phyloP scores from a whole-genome alignment of 2,888 invertebrate species.

The Clistopyga incitator region DNA sequence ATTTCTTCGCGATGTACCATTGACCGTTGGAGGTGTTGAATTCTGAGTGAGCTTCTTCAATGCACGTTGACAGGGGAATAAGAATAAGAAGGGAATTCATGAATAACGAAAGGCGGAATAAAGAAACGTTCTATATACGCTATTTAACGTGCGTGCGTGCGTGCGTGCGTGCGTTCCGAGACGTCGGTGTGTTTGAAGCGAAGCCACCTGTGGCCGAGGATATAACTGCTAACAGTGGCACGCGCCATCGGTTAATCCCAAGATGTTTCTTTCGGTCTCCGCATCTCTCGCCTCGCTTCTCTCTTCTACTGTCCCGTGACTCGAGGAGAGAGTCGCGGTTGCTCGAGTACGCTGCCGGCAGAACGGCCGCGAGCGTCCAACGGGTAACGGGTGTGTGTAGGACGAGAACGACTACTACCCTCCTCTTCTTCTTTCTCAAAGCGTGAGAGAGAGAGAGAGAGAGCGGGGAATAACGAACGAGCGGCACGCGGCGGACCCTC shows the following conservation, averaged over 20 bases:
- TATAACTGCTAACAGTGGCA: slow-evolving; percentile 71
- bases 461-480: slow-evolving; percentile 42
- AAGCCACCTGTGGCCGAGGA: slow-evolving; percentile 77
- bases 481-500: slow-evolving; percentile 60
- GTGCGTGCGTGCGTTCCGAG: slow-evolving; percentile 45
- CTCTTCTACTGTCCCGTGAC: slow-evolving; percentile 56
- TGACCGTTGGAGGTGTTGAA: slow-evolving; percentile 42
- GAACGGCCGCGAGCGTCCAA: slow-evolving; percentile 50
- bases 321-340: slow-evolving; percentile 54
- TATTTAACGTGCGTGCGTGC: background rate
- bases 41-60: slow-evolving; percentile 28
- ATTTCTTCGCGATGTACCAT: background rate
- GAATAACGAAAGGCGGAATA: slow-evolving; percentile 51
- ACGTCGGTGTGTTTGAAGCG: slow-evolving; percentile 76
- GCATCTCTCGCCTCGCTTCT: slow-evolving; percentile 43
- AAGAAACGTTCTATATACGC: slow-evolving; percentile 48
- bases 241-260: slow-evolving; percentile 80
- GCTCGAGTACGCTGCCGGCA: slow-evolving; percentile 45
- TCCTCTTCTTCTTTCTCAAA: slow-evolving; percentile 21
- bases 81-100: slow-evolving; percentile 54
- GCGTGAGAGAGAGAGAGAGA: slow-evolving; percentile 19
- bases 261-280: slow-evolving; percentile 73
- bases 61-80: background rate
- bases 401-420: slow-evolving; percentile 43
- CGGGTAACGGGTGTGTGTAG: slow-evolving; percentile 61